Percentiles rank a stretch among this genome's conserved stretches.
These are phyloP conservation scores for Phainopepla nitens DNA, from an alignment of 2,113 vertebrate genomes.

Conservation along the genomic window DNA sequence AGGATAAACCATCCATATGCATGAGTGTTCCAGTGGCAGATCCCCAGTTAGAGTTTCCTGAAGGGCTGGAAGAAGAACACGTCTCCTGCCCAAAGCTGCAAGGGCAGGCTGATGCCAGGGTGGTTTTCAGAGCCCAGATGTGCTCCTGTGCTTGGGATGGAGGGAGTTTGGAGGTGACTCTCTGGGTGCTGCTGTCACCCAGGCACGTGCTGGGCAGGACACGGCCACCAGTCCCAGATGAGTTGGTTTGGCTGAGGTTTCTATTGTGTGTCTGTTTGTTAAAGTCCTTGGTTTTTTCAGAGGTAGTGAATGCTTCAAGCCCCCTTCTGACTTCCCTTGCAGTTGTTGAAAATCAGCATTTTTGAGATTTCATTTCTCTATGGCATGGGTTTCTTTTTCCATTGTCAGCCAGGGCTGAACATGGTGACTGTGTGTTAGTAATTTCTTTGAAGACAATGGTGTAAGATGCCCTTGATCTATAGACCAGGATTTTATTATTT, in stretches of 20 bases:
- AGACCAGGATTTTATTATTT: not conserved
- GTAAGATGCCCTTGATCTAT: slow-evolving; percentile 1
- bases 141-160: not conserved
- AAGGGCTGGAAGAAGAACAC: not conserved
- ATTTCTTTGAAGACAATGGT: not conserved
- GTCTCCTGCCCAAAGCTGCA: not conserved
- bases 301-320: not conserved
- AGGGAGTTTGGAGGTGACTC: not conserved
- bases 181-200: not conserved
- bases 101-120: not conserved
- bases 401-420: not conserved
- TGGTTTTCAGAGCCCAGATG: not conserved
- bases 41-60: not conserved
- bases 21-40: not conserved
- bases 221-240: rapidly evolving
- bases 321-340: not conserved
- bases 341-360: not conserved
- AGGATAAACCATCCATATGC: not conserved
- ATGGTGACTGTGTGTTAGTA: not conserved
- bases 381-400: not conserved
- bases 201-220: rapidly evolving
- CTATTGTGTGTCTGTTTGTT: not conserved
- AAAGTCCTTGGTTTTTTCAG: not conserved
- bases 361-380: not conserved
- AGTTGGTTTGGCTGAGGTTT: not conserved